phyloP scores from a whole-genome alignment of 2,113 vertebrate genomes.

The Equus quagga region DNA sequence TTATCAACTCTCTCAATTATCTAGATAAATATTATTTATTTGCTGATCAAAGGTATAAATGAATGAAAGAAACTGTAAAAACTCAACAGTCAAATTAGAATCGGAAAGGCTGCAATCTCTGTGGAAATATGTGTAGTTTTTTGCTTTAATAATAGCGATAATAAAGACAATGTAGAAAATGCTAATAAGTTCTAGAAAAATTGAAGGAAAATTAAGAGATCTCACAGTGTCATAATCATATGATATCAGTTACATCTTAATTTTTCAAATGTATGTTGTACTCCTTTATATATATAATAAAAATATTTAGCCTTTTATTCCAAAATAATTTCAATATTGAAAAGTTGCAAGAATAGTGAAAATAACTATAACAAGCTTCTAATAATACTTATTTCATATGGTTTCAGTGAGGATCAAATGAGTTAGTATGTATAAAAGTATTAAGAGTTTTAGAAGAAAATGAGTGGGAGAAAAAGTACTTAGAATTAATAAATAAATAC shows the following conservation, averaged over 20 bases:
- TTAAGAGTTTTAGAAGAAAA: conserved; percentile 26
- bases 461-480: background rate
- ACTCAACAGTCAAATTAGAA: background rate
- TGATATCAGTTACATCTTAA: background rate
- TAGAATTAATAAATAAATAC: background rate
- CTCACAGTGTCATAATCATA: background rate
- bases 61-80: background rate
- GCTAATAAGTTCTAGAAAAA: background rate
- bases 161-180: background rate
- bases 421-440: background rate
- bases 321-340: conserved; percentile 12
- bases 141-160: background rate
- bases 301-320: conserved; percentile 14
- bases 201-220: background rate
- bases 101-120: background rate
- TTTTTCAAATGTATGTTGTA: background rate
- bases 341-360: background rate
- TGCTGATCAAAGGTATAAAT: background rate
- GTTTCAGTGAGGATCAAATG: background rate
- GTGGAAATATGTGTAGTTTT: background rate
- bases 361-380: background rate
- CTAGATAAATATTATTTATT: conserved; percentile 16
- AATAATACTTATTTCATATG: background rate
- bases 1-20: background rate
- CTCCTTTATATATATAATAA: background rate